Conservation (phyloP, 2,888 invertebrate species). For the Lysandra bellargus region DNA sequence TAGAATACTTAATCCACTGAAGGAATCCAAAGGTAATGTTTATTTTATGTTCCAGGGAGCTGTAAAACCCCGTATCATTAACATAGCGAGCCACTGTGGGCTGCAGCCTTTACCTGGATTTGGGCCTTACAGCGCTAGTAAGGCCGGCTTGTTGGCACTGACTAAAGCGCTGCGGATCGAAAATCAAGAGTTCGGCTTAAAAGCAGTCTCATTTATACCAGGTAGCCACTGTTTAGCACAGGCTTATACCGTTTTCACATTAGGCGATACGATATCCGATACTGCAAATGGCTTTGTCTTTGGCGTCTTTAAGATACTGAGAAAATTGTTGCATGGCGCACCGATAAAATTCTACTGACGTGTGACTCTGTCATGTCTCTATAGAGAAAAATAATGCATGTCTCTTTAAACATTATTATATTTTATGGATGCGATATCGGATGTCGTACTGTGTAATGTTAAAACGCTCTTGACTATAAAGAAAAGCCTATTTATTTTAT, state of each 20-base stretch:
- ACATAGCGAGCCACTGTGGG: constrained; percentile 92
- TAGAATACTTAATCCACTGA: constrained; percentile 19
- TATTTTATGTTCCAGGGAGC: constrained; percentile 40
- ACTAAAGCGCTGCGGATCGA: constrained; percentile 87
- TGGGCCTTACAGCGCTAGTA: constrained; percentile 89
- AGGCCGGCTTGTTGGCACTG: constrained; percentile 88
- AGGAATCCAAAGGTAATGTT: constrained; percentile 29
- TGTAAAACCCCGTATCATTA: constrained; percentile 84
- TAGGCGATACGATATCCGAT: neutral
- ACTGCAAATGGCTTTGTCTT: too few relatives aligned
- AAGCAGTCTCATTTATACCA: constrained; percentile 87
- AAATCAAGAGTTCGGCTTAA: constrained; percentile 84
- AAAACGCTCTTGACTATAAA: neutral
- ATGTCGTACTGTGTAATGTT: neutral
- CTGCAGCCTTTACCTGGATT: constrained; percentile 86
- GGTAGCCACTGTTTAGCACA: constrained; percentile 66
- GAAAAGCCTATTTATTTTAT: neutral
- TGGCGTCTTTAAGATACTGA: too few relatives aligned
- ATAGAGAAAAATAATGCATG: too few relatives aligned
- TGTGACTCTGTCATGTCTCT: too few relatives aligned
- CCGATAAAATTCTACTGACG: too few relatives aligned
- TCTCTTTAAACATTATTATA: too few relatives aligned
- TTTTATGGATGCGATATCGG: neutral
- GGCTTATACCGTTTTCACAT: neutral
- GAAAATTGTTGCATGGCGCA: too few relatives aligned